These are phyloP conservation scores for Parazoanthus swiftii DNA, from an alignment of 92 coral and sea anemone species.

Conservation along the genomic window DNA sequence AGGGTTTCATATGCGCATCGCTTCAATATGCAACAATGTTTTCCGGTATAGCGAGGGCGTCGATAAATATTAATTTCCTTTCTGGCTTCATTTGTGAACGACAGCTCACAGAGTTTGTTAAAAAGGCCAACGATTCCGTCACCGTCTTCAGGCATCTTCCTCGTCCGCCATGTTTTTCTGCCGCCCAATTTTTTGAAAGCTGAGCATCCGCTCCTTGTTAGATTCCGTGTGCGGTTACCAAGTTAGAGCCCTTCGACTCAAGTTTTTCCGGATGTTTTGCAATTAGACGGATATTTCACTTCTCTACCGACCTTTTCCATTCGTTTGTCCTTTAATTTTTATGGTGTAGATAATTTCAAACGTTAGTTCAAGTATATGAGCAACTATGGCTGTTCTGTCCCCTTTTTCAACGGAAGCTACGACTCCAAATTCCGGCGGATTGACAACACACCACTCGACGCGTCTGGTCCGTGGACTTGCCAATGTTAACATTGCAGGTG, in stretches of 20 bases:
- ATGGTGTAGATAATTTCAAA: background rate
- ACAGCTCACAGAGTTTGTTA: constrained; percentile 74
- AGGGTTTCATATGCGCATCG: constrained; percentile 63
- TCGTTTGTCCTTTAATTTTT: background rate
- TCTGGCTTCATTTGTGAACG: constrained; percentile 65
- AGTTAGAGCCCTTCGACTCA: constrained; percentile 15
- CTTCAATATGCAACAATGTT: constrained; percentile 53
- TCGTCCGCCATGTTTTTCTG: constrained; percentile 59
- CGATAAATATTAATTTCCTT: constrained; percentile 63
- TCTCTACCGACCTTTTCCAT: background rate
- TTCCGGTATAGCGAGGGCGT: constrained; percentile 63
- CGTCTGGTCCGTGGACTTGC: constrained; percentile 4
- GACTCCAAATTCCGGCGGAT: constrained; percentile 8
- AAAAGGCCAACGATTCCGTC: constrained; percentile 64
- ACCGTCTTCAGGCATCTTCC: constrained; percentile 57
- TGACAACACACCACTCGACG: constrained; percentile 1
- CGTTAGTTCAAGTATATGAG: background rate
- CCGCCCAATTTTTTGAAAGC: constrained; percentile 8
- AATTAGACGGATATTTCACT: background rate
- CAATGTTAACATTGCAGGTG: background rate
- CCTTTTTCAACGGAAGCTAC: background rate
- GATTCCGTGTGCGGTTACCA: constrained; percentile 11
- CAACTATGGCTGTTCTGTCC: background rate
- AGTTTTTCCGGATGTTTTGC: constrained; percentile 16
- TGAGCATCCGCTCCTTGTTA: constrained; percentile 31